A percentile compares a stretch with the other conserved stretches of the same genome.
phyloP scores from a whole-genome alignment of 2,888 invertebrate genomes.

The Drosophila siamana region DNA sequence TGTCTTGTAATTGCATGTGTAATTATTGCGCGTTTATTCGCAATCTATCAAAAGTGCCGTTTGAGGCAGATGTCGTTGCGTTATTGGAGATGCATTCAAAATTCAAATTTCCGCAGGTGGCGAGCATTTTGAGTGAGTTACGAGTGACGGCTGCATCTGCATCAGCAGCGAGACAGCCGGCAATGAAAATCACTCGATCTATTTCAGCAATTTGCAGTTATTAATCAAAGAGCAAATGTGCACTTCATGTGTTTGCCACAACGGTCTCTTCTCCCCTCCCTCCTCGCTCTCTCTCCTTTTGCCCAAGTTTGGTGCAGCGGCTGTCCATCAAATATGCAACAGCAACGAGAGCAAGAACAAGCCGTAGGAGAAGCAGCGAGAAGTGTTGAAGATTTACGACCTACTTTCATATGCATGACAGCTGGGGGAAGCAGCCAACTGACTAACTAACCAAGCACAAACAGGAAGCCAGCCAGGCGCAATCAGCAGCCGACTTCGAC shows the following conservation, averaged over 20 bases:
- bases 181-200: conserved; percentile 70
- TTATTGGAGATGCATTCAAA: conserved; percentile 30
- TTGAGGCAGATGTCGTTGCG: conserved; percentile 2
- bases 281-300: too few relatives aligned
- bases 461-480: conserved; percentile 30
- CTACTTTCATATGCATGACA: conserved; percentile 79
- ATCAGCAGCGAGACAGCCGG: conserved; percentile 10
- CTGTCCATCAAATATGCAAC: conserved; percentile 62
- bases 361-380: too few relatives aligned
- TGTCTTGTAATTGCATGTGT: conserved; percentile 2
- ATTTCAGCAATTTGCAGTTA: conserved; percentile 77
- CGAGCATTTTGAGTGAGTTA: conserved; percentile 25
- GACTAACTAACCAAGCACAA: conserved; percentile 67
- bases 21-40: conserved; percentile 3
- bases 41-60: conserved; percentile 2
- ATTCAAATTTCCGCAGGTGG: conserved; percentile 57
- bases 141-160: conserved; percentile 37
- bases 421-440: conserved; percentile 58
- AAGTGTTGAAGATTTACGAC: conserved; percentile 73
- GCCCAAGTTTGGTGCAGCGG: conserved; percentile 19
- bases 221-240: conserved; percentile 70
- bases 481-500: conserved; percentile 11
- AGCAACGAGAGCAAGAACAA: conserved; percentile 23
- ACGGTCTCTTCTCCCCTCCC: too few relatives aligned
- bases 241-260: conserved; percentile 38